Base-by-base conservation (phyloP, 1,140 invertebrate species). In the Physella acuta region DNA sequence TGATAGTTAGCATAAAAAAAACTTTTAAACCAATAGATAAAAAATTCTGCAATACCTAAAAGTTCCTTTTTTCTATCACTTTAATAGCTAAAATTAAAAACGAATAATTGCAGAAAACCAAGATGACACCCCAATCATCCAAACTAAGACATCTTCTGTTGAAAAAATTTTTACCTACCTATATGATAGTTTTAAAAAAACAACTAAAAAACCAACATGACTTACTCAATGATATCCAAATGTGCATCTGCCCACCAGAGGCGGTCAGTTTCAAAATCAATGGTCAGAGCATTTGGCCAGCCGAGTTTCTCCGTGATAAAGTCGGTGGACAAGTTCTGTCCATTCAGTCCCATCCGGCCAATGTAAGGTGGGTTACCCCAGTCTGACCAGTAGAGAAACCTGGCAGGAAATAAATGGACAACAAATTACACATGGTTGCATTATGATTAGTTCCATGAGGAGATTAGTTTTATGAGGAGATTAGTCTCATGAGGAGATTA, bases 281-380 rank as follows among this genome's bases (percentile, higher is more conserved):
- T 93, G 0, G 97, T 95, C 0, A 99, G 81, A 2, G 95, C 97
- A 84, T 99, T 99, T 0, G 97, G 97, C 96, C 96, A 99, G 20
- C 96, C 96, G 24, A 99, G 91, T 76, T 96, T 95, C 68, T 98
- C 94, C 16, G 92, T 95, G 5, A 98, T 87, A 72, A 98, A 92
- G 62, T 91, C 88, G 0, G 65, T 63, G 0, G 91, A 92, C 73
- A 95, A 92, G 76, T 97, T 96, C 1, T 90, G 91, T 0, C 97
- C 97, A 80, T 99, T 95, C 93, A 99, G 93, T 59, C 95, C 95
- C 84, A 99, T 91, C 84, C 96, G 93, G n/a, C 92, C 97, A 73
- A 99, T 98, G 80, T 94, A 98, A 0, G 97, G 94, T 0, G 80
- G 87, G 80, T 97, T 88, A 82, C 97, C 93, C 95, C 95, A 98